phyloP scores from a whole-genome alignment of 2,888 invertebrate genomes.

The Epistrophe eligans region DNA sequence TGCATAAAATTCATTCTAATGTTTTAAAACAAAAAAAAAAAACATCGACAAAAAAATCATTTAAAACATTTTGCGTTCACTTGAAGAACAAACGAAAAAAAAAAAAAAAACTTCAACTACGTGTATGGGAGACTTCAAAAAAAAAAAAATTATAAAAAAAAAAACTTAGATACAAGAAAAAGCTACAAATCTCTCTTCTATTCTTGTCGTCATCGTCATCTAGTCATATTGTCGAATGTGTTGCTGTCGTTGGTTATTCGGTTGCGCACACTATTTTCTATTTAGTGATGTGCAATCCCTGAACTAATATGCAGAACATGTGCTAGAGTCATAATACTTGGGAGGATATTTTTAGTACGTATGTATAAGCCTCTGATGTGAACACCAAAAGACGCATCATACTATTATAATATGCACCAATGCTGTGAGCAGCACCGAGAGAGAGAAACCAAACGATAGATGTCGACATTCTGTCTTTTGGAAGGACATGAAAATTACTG shows the following conservation, averaged over 20 bases:
- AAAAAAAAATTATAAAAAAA: constrained; percentile 43
- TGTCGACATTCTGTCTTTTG: constrained; percentile 74
- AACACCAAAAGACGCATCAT: constrained; percentile 30
- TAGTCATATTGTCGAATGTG: constrained; percentile 13
- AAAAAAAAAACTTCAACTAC: constrained; percentile 60
- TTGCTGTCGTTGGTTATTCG: constrained; percentile 11
- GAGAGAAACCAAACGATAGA: constrained; percentile 57
- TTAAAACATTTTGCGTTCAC: constrained; percentile 72
- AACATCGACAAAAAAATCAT: constrained; percentile 35
- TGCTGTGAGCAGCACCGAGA: neutral
- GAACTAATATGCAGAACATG: constrained; percentile 76
- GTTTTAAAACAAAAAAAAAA: constrained; percentile 50
- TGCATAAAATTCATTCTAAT: constrained; percentile 77
- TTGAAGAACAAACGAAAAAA: constrained; percentile 39
- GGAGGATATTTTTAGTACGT: constrained; percentile 70
- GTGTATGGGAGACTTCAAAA: constrained; percentile 43
- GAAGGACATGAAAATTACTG: constrained; percentile 76
- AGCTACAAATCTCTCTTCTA: constrained; percentile 69
- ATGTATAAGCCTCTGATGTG: constrained; percentile 11
- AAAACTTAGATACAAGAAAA: constrained; percentile 62
- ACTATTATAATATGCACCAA: neutral
- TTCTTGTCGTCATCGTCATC: constrained; percentile 40
- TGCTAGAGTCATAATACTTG: constrained; percentile 63
- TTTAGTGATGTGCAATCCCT: constrained; percentile 65
- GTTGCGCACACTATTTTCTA: constrained; percentile 38